Evolutionary conservation across 2,888 invertebrate species (phyloP).

Genomic region (Endomychus coccineus): DNA sequence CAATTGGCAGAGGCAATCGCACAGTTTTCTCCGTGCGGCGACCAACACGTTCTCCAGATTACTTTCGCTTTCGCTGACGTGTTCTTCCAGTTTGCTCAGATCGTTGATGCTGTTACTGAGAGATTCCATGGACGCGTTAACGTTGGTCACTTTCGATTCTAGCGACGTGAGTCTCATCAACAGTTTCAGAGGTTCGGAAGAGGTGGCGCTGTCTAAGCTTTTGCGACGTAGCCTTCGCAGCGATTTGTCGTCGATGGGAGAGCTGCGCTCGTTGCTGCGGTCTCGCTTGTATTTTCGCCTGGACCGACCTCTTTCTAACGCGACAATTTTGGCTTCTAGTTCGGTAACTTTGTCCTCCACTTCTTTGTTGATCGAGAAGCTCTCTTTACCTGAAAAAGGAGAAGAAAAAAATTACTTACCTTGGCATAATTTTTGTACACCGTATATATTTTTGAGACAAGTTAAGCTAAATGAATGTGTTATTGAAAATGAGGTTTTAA

Average conservation of each 20-base stretch:
- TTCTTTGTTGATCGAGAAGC: constrained; percentile 72
- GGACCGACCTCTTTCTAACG: constrained; percentile 49
- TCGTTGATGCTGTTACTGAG: constrained; percentile 44
- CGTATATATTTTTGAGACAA: too few relatives aligned
- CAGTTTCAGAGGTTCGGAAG: constrained; percentile 74
- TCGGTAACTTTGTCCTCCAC: constrained; percentile 79
- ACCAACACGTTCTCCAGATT: constrained; percentile 56
- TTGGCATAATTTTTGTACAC: too few relatives aligned
- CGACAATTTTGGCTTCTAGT: constrained; percentile 67
- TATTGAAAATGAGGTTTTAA: too few relatives aligned
- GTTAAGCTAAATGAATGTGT: too few relatives aligned
- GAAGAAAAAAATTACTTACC: background rate
- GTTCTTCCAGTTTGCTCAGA: constrained; percentile 28
- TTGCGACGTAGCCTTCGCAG: constrained; percentile 55
- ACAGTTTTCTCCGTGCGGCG: constrained; percentile 59
- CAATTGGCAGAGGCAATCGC: constrained; percentile 60
- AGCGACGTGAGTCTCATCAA: constrained; percentile 67
- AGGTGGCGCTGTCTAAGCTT: constrained; percentile 70
- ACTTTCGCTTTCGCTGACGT: constrained; percentile 47
- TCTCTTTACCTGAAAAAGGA: constrained; percentile 51
- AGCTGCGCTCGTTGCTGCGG: constrained; percentile 41
- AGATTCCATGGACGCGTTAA: constrained; percentile 54
- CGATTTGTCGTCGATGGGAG: constrained; percentile 37
- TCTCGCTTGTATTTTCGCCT: constrained; percentile 45
- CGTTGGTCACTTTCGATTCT: constrained; percentile 68